These are phyloP conservation scores for Hystrix brachyura DNA, from an alignment of 2,113 vertebrate genomes.

Conservation along the genomic window DNA sequence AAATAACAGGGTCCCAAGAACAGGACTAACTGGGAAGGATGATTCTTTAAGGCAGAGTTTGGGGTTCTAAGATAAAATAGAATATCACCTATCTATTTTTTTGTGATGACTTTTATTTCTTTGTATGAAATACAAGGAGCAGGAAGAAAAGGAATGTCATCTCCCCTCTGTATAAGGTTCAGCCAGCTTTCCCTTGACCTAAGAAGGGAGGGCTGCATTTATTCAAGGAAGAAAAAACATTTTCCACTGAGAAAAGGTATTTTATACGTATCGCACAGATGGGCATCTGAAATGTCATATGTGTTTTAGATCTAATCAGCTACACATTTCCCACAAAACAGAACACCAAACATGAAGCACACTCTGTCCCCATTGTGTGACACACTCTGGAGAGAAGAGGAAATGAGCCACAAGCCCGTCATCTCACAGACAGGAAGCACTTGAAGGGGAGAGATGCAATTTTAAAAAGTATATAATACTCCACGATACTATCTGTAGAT, in stretches of 20 bases:
- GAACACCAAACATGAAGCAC: background rate
- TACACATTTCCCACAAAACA: background rate
- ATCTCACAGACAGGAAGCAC: background rate
- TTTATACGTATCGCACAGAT: background rate
- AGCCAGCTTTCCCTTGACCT: background rate
- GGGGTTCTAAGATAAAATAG: background rate
- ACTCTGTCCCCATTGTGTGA: background rate
- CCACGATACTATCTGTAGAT: background rate
- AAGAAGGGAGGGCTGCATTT: background rate
- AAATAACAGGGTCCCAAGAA: background rate
- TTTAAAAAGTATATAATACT: background rate
- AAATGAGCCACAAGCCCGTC: slow-evolving; percentile 6
- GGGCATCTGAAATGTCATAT: background rate
- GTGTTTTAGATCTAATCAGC: slow-evolving; percentile 12
- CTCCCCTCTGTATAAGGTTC: background rate
- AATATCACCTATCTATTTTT: background rate
- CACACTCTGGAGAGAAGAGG: slow-evolving; percentile 8
- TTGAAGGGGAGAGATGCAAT: background rate
- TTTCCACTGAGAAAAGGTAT: background rate
- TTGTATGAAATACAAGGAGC: background rate
- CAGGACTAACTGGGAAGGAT: background rate
- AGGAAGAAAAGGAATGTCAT: background rate
- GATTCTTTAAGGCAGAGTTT: background rate
- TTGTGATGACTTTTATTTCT: background rate
- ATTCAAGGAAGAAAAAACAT: background rate